phyloP scores from a whole-genome alignment of 1,140 invertebrate species.

The Hypothenemus hampei region DNA sequence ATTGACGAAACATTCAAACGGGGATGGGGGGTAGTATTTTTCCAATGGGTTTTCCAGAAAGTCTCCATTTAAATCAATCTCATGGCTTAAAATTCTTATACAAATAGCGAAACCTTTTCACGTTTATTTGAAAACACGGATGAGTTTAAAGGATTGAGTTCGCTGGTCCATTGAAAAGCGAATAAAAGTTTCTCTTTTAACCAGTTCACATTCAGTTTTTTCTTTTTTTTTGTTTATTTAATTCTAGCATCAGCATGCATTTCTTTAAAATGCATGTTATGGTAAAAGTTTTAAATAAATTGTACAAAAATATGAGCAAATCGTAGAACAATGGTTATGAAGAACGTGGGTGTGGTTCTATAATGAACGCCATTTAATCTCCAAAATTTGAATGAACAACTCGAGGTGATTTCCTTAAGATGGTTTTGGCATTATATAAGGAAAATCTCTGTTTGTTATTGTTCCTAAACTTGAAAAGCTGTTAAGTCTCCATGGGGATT shows the following conservation, averaged over 20 bases:
- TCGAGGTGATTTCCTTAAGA: conserved; percentile 22
- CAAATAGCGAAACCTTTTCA: neutral
- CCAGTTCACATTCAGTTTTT: neutral
- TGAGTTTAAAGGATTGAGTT: neutral
- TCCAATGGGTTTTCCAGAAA: neutral
- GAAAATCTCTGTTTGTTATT: conserved; percentile 21
- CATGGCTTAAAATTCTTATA: neutral
- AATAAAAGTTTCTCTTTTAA: conserved; percentile 5
- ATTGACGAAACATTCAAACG: neutral
- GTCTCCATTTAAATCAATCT: neutral
- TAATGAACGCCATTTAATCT: too few species aligned
- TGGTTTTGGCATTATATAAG: conserved; percentile 25
- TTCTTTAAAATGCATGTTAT: neutral
- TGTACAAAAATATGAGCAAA: too few species aligned
- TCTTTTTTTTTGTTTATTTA: too few species aligned
- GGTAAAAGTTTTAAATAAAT: too few species aligned
- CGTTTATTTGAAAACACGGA: neutral
- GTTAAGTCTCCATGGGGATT: conserved; percentile 27
- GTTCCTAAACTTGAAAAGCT: conserved; percentile 28
- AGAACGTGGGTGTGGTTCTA: too few species aligned
- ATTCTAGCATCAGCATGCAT: neutral
- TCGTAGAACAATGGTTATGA: too few species aligned
- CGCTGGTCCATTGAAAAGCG: neutral
- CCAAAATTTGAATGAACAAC: conserved; percentile 26
- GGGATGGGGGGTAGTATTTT: too few species aligned